Evolutionary conservation across 2,113 vertebrate genomes (phyloP).

Genomic region (Odocoileus hemionus): DNA sequence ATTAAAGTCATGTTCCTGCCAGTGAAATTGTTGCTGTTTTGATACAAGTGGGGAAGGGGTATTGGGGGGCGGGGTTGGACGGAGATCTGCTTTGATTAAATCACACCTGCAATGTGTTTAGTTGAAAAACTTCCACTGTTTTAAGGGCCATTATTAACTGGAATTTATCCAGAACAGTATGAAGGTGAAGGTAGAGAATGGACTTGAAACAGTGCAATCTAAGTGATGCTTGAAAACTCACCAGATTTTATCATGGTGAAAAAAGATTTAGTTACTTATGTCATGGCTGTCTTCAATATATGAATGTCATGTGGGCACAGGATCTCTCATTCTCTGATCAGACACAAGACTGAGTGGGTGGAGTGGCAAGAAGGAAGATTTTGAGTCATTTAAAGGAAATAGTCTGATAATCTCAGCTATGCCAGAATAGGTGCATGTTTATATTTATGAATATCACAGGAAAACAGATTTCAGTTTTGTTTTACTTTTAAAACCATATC

Average conservation of each 20-base stretch:
- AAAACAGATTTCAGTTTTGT: neutral
- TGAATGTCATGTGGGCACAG: neutral
- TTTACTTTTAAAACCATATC: neutral
- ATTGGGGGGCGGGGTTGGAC: accelerated
- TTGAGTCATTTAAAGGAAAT: neutral
- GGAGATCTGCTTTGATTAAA: neutral
- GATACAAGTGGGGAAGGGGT: neutral
- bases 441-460: neutral
- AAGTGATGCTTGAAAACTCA: neutral
- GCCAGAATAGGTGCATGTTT: neutral
- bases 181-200: neutral
- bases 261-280: neutral
- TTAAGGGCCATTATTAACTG: neutral
- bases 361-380: neutral
- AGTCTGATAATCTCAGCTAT: neutral
- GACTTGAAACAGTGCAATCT: neutral
- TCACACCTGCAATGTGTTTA: neutral
- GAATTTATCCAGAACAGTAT: neutral
- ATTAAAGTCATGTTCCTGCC: neutral
- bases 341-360: neutral
- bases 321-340: neutral
- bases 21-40: neutral
- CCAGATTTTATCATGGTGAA: neutral
- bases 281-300: neutral
- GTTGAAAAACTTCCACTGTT: neutral